Base-by-base conservation (phyloP, 2,888 invertebrate species). In the Agrenia bidenticulata region DNA sequence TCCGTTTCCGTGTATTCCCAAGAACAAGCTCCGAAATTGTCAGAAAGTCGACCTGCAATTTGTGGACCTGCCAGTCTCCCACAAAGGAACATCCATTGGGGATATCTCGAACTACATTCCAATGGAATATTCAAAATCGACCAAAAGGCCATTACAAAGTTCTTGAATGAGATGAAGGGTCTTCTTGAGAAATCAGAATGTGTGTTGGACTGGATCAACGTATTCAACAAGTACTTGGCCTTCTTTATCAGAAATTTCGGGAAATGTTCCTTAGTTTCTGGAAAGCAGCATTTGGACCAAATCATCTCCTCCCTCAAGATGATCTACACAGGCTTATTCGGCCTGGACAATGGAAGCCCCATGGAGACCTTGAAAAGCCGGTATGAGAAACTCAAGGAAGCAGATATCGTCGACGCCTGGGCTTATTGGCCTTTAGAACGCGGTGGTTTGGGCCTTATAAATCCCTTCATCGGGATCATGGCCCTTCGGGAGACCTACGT, bases 201-300 rank as follows among this genome's bases (percentile, higher is more conserved):
- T 4, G 65, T 67, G 0, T 37, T 72, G 64, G 64, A 63, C 15
- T 73, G 70, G 71, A 56, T 73, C 21, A 71, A 73, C 27, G 56
- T 64, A 17, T 68, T 65, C 58, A 73, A 73, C 59, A 65, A 69
- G 11, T 69, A 73, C 56, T 50, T 71, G 23, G 53, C 58, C 1
- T 71, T 71, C 49, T 71, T 73, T 55, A 56, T 70, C n/a, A 42
- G 73, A 21, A 73, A 73, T 51, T 73, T 71, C 59, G 73, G 69
- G 13, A 62, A 67, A 26, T 60, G 59, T 13, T 62, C 69, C 1
- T 1, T 55, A 11, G 61, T 64, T 2, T 71, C 66, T 54, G 69
- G 64, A 21, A 65, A 57, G 24, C 69, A 67, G 26, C 73, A 73
- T 21, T 19, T 71, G 21, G 63, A 61, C 2, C 69, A 73, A 37